These are phyloP conservation scores for Paramisgurnus dabryanus DNA, from an alignment of 2,113 vertebrate species.

Conservation along the genomic window DNA sequence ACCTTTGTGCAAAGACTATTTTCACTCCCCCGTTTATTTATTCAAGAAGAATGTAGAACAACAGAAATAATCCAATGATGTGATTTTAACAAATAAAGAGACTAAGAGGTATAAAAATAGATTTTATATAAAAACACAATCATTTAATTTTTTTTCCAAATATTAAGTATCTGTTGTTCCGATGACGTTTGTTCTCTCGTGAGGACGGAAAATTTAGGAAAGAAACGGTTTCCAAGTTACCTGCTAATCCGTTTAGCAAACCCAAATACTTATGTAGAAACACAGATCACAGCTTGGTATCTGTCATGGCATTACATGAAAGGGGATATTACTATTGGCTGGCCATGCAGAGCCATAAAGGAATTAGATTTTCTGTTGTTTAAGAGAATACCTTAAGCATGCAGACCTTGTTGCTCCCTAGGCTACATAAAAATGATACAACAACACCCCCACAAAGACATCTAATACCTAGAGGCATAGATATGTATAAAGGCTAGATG, in stretches of 20 bases:
- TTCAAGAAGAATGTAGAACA: neutral
- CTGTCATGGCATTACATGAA: constrained; percentile 27
- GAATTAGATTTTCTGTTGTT: constrained; percentile 30
- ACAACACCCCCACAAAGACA: constrained; percentile 6
- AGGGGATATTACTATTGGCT: constrained; percentile 10
- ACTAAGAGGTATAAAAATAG: too few species aligned
- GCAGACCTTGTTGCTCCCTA: neutral
- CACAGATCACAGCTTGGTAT: constrained; percentile 14
- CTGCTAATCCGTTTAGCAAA: neutral
- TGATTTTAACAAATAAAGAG: neutral
- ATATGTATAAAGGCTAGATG: too few species aligned
- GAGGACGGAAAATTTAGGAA: neutral
- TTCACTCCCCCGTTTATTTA: neutral
- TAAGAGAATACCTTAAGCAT: neutral
- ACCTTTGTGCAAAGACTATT: too few species aligned
- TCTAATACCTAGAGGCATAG: neutral
- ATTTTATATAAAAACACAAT: too few species aligned
- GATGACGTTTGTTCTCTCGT: too few species aligned
- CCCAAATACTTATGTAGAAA: neutral
- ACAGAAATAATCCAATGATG: neutral
- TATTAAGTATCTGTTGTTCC: too few species aligned
- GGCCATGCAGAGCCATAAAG: constrained; percentile 28
- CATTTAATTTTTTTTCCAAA: too few species aligned
- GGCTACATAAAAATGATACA: constrained; percentile 1
- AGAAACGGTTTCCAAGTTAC: neutral